Conservation (phyloP, 2,888 invertebrate genomes). For the Leptogaster cylindrica region DNA sequence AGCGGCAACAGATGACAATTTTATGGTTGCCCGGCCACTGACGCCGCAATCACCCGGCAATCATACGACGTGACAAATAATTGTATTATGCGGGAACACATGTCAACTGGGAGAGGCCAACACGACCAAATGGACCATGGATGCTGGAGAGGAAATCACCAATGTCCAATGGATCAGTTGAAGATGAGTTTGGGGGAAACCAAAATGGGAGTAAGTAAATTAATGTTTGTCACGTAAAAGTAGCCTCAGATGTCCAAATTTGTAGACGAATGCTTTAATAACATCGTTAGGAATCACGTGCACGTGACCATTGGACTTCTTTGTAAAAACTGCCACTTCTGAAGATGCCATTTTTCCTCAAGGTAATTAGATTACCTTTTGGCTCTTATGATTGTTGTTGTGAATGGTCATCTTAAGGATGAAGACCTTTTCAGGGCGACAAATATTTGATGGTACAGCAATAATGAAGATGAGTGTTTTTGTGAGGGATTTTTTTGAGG, state of each 20-base stretch:
- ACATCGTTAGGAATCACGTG: conserved; percentile 32
- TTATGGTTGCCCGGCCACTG: conserved; percentile 38
- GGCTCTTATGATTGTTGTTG: not conserved
- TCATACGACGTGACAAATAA: conserved; percentile 41
- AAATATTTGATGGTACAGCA: not conserved
- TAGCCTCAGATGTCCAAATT: conserved; percentile 44
- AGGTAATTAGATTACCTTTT: conserved; percentile 29
- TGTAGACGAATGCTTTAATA: conserved; percentile 43
- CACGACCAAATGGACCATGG: too few species aligned
- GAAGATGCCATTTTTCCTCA: conserved; percentile 8
- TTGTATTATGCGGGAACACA: conserved; percentile 40
- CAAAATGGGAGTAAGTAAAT: conserved; percentile 43
- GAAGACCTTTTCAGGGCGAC: too few species aligned
- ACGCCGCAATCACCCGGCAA: conserved; percentile 2
- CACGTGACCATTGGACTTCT: conserved; percentile 42
- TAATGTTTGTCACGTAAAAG: conserved; percentile 47
- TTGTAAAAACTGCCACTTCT: conserved; percentile 23
- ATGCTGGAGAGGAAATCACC: too few species aligned
- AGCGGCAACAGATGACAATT: conserved; percentile 42
- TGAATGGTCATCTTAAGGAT: not conserved
- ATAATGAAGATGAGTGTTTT: not conserved
- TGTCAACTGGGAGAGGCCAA: not conserved
- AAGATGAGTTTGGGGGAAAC: too few species aligned
- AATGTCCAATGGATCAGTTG: too few species aligned
- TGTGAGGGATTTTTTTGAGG: too few species aligned